Evolutionary conservation across 2,113 vertebrate genomes (phyloP), one percentile per base, ranked within the genome.

Genomic region (Aegypius monachus): DNA sequence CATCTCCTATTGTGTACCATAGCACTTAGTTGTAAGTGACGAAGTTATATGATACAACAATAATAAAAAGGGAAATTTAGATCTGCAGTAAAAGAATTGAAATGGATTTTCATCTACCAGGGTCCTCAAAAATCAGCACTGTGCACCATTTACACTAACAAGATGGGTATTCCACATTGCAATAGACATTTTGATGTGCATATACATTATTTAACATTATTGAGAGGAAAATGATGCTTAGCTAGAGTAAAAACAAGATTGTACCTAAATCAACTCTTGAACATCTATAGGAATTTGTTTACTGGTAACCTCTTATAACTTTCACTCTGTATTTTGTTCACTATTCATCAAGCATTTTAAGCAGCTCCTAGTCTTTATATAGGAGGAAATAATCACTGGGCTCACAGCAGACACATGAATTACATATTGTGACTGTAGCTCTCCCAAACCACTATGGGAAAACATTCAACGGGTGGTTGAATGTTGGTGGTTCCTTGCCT

Each of bases 11-110:
- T 55, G 72, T 53, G 23, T 47, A 52, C 36, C 65, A 32, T 12
- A 74, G 79, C 75, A 66, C 75, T 90, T 15, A 14, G 73, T 31
- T 88, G 52, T 50, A 40, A 83, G 80, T 38, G 63, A 88, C 32
- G 47, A 93, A 79, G 38, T 53, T 75, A 59, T 13, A 42, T 0
- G 13, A 66, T 9, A 38, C 45, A 29, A 45, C 58, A 82, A 31
- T 65, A 61, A 81, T 88, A 79, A 88, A 93, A 93, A 91, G 47
- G 53, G 62, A 90, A 70, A 93, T 96, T 96, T 83, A 87, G 90
- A 50, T 56, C 47, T 38, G 43, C 71, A 95, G 72, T 85, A 80
- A 95, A 94, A 93, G 47, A 75, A 74, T 13, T 67, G 16, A 80
- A 95, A 88, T 80, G 68, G 56, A 68, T 71, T 96, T 94, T 87